These are phyloP conservation scores for Pseudotriccus pelzelni DNA, from an alignment of 2,797 vertebrate genomes.

Conservation along the genomic window DNA sequence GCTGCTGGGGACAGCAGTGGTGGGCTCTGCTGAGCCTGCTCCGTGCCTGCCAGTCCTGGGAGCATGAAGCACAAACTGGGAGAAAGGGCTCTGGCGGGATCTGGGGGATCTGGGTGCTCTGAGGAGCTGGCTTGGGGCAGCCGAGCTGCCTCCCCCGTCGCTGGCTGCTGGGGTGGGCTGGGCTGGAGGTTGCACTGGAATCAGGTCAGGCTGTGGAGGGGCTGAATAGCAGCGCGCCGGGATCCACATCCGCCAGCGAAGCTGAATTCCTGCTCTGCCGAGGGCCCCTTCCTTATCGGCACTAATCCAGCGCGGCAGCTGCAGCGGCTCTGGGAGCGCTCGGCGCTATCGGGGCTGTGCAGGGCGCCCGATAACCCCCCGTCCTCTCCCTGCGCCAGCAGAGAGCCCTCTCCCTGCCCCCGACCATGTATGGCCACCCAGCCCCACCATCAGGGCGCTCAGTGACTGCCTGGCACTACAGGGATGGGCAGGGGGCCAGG, in stretches of 20 bases:
- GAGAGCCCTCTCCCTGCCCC: neutral
- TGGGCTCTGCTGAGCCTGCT: neutral
- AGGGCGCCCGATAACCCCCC: neutral
- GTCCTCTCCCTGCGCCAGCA: neutral
- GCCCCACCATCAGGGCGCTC: accelerated
- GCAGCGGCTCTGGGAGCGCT: neutral
- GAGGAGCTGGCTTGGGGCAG: neutral
- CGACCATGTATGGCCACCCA: conserved; percentile 22
- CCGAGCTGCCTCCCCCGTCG: accelerated
- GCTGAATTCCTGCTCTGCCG: neutral
- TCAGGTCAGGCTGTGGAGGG: neutral
- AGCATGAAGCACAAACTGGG: accelerated
- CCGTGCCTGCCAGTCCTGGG: accelerated
- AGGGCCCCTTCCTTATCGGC: conserved; percentile 52
- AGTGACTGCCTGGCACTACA: accelerated
- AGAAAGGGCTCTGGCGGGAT: accelerated
- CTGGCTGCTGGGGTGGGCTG: neutral
- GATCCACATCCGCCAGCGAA: neutral
- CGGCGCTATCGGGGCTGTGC: neutral
- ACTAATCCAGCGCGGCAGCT: conserved; percentile 22
- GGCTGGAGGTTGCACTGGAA: neutral
- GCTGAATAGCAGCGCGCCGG: neutral
- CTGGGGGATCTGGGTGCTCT: neutral
- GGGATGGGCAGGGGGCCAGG: neutral
- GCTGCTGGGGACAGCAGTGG: neutral